A percentile compares a stretch with the other conserved stretches of the same genome.
phyloP scores from a whole-genome alignment of 2,888 invertebrate genomes.

The Theretra japonica region DNA sequence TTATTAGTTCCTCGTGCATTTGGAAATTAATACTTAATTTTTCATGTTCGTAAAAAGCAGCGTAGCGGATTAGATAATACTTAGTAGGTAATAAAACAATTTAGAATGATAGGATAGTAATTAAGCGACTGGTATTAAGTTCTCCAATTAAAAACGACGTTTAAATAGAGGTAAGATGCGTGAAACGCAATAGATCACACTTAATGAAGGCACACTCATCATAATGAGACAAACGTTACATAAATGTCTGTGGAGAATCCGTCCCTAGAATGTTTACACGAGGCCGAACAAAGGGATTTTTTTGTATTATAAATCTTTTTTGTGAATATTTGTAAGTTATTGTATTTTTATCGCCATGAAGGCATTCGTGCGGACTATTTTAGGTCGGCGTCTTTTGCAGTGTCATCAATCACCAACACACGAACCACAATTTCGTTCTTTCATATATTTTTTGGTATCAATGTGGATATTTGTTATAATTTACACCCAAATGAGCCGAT shows the following conservation, averaged over 20 bases:
- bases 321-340: constrained; percentile 1
- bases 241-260: neutral
- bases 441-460: constrained; percentile 57
- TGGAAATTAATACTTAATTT: neutral
- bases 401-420: constrained; percentile 69
- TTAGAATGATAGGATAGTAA: neutral
- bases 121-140: constrained; percentile 15
- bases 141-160: neutral
- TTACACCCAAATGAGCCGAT: neutral
- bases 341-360: constrained; percentile 35
- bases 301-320: neutral
- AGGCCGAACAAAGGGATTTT: neutral
- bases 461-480: neutral
- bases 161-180: neutral
- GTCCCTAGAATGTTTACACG: neutral
- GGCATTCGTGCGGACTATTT: constrained; percentile 8
- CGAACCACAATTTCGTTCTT: constrained; percentile 52
- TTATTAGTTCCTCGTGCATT: neutral
- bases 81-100: neutral
- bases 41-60: no score
- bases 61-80: neutral
- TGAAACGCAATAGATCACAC: constrained; percentile 6
- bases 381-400: constrained; percentile 45
- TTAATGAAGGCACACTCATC: neutral
- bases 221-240: neutral